A percentile compares a stretch with the other conserved stretches of the same genome.
Evolutionary conservation across 2,113 vertebrate species (phyloP).

Genomic region (Cynocephalus volans): DNA sequence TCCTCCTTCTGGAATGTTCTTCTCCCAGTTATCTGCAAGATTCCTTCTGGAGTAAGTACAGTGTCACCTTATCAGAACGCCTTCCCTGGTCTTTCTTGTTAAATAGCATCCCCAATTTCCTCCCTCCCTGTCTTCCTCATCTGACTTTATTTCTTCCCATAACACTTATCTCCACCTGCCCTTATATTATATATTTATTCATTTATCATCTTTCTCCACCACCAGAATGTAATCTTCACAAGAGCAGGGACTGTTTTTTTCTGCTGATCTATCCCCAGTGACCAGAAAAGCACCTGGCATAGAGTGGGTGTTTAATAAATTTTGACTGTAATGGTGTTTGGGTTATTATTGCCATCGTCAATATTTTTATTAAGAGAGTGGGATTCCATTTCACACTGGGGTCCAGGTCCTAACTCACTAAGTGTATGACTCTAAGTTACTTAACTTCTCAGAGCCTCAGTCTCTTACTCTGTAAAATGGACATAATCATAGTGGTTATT

Average conservation of each 20-base stretch:
- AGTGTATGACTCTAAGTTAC: not conserved
- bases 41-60: not conserved
- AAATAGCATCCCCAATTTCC: not conserved
- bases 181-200: not conserved
- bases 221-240: not conserved
- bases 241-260: not conserved
- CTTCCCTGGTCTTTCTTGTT: not conserved
- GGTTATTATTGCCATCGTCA: not conserved
- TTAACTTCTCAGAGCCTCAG: not conserved
- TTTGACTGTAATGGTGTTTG: not conserved
- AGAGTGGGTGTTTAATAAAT: not conserved
- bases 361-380: not conserved
- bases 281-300: not conserved
- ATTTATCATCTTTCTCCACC: not conserved
- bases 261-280: not conserved
- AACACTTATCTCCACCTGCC: not conserved
- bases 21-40: not conserved
- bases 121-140: too few relatives aligned
- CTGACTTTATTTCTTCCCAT: not conserved
- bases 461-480: not conserved
- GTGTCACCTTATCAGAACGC: not conserved
- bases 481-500: not conserved
- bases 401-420: not conserved
- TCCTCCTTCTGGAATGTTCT: conserved; percentile 36
- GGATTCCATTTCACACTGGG: not conserved